Base-by-base conservation (phyloP, 2,888 invertebrate genomes). In the Heteromurus nitidus region DNA sequence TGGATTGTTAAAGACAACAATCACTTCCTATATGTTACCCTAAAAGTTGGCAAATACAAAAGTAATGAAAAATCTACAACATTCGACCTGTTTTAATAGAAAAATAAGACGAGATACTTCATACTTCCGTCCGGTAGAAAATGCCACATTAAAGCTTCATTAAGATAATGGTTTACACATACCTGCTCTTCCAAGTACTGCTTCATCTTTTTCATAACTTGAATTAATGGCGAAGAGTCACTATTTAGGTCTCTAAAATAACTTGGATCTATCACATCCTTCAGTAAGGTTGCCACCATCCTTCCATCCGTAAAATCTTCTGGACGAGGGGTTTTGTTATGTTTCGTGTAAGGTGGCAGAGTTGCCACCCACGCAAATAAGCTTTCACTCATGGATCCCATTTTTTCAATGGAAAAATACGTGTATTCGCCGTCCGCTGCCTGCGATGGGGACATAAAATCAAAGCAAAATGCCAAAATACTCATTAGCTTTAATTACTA, bases 251-350 rank as follows among this genome's bases (percentile, higher is more conserved):
- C 86, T 22, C 76, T 62, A 79, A 87, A 87, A 55, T 70, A 82
- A 3, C 67, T 65, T 1, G 87, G 86, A 58, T 87, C 87, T 44
- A 87, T 84, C 11, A 84, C 84, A 74, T 87, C 82, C 73, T 86
- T 86, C 11, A 87, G 72, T 24, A 86, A 84, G 47, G 67, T 83
- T 1, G 83, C 82, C 7, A 84, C 42, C 80, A 87, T 84, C 30
- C 82, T 77, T 28, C 85, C 87, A 83, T 87, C 85, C 26, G 84
- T 84, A 42, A 87, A 87, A 67, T 87, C 87, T 65, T 83, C 85
- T 1, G 80, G 72, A 28, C 72, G 84, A 1, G 85, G 85, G 11
- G 20, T 50, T 44, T 36, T 69, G 11, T 81, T 80, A 13, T 68
- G 75, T 9, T 81, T 62, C 26, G 69, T 62, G 58, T 82, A 87